These are phyloP conservation scores for Muscicapa adusta DNA, from an alignment of 2,113 vertebrate genomes.

Conservation along the genomic window DNA sequence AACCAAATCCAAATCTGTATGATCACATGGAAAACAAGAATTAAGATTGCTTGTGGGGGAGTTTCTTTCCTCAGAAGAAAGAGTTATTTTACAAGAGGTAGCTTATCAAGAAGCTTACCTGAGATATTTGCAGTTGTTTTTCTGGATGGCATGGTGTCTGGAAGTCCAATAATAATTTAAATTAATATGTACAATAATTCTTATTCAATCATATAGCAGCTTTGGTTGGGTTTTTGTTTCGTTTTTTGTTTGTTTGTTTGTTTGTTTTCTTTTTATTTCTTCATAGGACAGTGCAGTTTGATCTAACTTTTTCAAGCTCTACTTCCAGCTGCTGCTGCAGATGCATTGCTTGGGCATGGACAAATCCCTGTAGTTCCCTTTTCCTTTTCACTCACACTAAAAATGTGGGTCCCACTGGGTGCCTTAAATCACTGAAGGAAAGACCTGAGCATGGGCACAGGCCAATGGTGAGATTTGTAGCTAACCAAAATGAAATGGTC, in stretches of 20 bases:
- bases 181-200: background rate
- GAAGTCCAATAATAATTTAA: background rate
- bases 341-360: background rate
- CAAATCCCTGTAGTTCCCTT: background rate
- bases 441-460: background rate
- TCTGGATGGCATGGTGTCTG: background rate
- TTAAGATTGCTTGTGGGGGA: background rate
- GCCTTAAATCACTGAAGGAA: background rate
- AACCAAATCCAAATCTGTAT: background rate
- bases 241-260: background rate
- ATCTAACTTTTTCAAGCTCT: background rate
- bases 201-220: background rate
- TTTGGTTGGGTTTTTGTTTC: background rate
- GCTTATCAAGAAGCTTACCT: background rate
- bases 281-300: background rate
- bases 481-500: background rate
- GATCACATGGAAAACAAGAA: background rate
- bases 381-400: background rate
- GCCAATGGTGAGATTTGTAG: background rate
- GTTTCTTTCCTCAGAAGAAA: background rate
- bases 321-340: background rate
- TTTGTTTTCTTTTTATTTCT: background rate
- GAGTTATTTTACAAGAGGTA: background rate
- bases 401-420: background rate
- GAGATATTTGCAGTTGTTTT: background rate